phyloP scores from a whole-genome alignment of 2,113 vertebrate species.

The Gnathonemus echidnorhynchus region DNA sequence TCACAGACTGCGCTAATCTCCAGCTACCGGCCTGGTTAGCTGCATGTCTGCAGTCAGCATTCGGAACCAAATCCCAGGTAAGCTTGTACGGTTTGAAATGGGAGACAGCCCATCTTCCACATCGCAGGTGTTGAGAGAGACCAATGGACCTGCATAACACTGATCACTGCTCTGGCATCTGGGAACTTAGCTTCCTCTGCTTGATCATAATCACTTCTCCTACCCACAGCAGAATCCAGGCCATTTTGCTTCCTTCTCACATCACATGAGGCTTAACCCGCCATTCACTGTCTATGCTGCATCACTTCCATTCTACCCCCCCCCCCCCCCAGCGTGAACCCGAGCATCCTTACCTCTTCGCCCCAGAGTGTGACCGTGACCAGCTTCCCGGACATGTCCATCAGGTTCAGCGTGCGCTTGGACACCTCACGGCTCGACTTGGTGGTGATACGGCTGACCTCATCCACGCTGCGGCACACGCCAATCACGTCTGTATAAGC shows the following conservation, averaged over 20 bases:
- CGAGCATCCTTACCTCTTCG: conserved; percentile 66
- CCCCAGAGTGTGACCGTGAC: conserved; percentile 88
- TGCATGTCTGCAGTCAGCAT: neutral
- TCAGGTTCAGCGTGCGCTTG: conserved; percentile 79
- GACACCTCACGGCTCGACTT: conserved; percentile 83
- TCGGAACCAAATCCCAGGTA: neutral
- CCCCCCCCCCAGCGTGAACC: neutral
- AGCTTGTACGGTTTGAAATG: neutral
- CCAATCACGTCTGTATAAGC: conserved; percentile 81
- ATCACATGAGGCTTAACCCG: neutral
- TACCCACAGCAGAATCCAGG: neutral
- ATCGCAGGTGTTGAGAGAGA: neutral
- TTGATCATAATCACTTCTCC: neutral
- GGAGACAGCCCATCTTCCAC: neutral
- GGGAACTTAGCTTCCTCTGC: neutral
- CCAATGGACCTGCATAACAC: neutral
- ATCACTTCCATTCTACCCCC: neutral
- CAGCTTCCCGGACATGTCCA: conserved; percentile 83
- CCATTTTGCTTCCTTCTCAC: neutral
- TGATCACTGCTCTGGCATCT: neutral
- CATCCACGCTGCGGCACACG: conserved; percentile 84
- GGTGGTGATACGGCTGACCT: conserved; percentile 75
- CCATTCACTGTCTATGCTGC: neutral
- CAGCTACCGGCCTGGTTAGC: neutral
- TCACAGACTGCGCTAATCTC: neutral